Evolutionary conservation across 92 coral and sea anemone species (phyloP).

Genomic region (Palythoa grandis): DNA sequence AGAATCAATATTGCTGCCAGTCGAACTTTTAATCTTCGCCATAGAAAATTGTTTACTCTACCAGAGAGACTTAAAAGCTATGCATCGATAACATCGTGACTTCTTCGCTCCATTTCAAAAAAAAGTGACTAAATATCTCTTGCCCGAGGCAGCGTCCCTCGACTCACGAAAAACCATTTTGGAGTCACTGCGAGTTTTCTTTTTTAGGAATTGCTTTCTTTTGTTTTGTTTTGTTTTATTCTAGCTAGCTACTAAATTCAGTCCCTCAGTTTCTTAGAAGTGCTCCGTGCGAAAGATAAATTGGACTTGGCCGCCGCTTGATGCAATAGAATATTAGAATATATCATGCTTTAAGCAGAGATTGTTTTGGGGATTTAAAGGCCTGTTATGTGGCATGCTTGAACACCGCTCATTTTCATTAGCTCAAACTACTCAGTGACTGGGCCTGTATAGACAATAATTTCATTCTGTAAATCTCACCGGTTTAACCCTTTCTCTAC

Average conservation of each 20-base stretch:
- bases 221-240: background rate
- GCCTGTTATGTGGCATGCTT: background rate
- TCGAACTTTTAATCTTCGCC: constrained; percentile 11
- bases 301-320: background rate
- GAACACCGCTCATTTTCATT: background rate
- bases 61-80: constrained; percentile 31
- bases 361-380: too few relatives aligned
- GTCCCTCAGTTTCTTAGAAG: background rate
- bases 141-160: constrained; percentile 27
- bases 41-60: constrained; percentile 34
- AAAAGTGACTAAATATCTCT: constrained; percentile 5
- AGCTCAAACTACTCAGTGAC: background rate
- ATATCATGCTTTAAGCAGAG: too few relatives aligned
- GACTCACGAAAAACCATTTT: constrained; percentile 25
- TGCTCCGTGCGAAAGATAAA: background rate
- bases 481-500: too few relatives aligned
- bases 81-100: constrained; percentile 35
- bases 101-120: constrained; percentile 37
- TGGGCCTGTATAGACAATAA: too few relatives aligned
- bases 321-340: too few relatives aligned
- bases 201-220: background rate
- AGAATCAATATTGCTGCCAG: background rate
- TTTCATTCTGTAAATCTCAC: too few relatives aligned
- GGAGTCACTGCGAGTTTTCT: background rate
- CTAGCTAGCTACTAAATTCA: background rate